Evolutionary conservation across 2,113 vertebrate species (phyloP), one percentile per base, ranked within the genome.

Genomic region (Octodon degus): DNA sequence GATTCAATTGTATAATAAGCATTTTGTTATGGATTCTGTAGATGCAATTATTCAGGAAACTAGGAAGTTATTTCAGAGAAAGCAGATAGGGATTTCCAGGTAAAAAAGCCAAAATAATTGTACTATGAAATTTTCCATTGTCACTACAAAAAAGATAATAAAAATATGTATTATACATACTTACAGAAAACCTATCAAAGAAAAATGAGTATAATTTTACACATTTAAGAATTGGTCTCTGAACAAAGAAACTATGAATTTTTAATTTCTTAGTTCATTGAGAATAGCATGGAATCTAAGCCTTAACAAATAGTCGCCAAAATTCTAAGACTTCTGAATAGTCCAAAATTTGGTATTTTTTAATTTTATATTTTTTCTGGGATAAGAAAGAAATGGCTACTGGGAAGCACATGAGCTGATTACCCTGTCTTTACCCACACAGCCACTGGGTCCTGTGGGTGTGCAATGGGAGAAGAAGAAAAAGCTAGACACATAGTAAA

Each of bases 21-120:
- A 80, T 60, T 60, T 17, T 81, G 22, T 85, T 92, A 34, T 92
- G 79, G 10, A 91, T 94, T 92, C 55, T 67, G 47, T 95, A 92
- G 12, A 24, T 90, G 6, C 2, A 81, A 5, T 91, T 84, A 90
- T 80, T 79, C 30, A 43, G 1, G 10, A 0, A 81, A 30, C 72
- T 76, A 68, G 68, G 6, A 89, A 89, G 27, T 74, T 82, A 74
- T 91, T 95, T 34, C 50, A 58, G 12, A 70, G 91, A 88, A 72
- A 14, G 22, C 62, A 86, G 65, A 27, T 30, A 43, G 22, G 6
- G 47, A 83, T 11, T 68, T 84, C 17, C 40, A 37, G 4, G 22
- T 70, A 5, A 93, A 89, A 91, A 80, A 74, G 1, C 6, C 27
- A 72, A 85, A 79, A 93, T 72, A 37, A 80, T 20, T 20, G 2